These are phyloP conservation scores for Incurvaria masculella DNA, from an alignment of 2,888 invertebrate genomes.

Conservation along the genomic window DNA sequence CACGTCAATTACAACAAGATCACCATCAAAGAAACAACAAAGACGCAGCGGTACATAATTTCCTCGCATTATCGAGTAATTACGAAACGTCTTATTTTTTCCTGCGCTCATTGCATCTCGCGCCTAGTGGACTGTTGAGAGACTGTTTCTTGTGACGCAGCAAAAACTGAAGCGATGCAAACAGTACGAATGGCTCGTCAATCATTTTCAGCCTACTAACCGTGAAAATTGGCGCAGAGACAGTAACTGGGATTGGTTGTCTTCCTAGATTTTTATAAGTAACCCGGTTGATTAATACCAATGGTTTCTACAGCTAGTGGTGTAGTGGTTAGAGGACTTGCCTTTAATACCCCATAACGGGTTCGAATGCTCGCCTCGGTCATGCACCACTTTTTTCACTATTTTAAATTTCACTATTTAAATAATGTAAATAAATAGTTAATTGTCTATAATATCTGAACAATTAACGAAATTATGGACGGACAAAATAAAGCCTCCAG, in stretches of 20 bases:
- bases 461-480: too few relatives aligned
- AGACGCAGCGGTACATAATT: constrained; percentile 22
- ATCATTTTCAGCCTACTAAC: background rate
- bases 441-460: too few relatives aligned
- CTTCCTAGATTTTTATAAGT: background rate
- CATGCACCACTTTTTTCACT: too few relatives aligned
- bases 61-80: constrained; percentile 36
- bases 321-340: too few relatives aligned
- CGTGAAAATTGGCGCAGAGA: background rate
- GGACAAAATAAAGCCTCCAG: too few relatives aligned
- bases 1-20: background rate
- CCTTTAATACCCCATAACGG: too few relatives aligned
- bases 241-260: background rate
- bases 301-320: too few relatives aligned
- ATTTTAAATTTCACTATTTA: too few relatives aligned
- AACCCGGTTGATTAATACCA: too few relatives aligned
- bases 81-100: constrained; percentile 19
- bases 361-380: too few relatives aligned
- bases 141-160: background rate
- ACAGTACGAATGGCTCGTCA: background rate
- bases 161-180: background rate
- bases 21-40: background rate
- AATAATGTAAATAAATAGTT: too few relatives aligned
- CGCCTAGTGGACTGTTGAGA: background rate
- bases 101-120: background rate